Evolutionary conservation across 2,888 invertebrate species (phyloP).

Genomic region (Ephialtes manifestator): DNA sequence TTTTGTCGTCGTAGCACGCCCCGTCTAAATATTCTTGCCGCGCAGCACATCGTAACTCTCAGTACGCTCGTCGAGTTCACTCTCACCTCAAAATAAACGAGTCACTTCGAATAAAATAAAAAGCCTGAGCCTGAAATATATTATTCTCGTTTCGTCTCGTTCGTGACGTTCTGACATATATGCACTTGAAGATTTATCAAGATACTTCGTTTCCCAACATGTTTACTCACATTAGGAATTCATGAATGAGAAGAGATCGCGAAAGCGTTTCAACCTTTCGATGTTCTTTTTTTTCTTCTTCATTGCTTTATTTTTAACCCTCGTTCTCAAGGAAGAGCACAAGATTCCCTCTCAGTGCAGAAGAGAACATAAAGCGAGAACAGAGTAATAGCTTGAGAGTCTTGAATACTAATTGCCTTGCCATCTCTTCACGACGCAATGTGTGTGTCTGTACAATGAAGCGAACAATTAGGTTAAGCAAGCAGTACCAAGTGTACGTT

Average conservation of each 20-base stretch:
- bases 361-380: constrained; percentile 2
- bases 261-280: constrained; percentile 17
- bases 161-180: constrained; percentile 17
- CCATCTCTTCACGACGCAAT: background rate
- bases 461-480: constrained; percentile 59
- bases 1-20: constrained; percentile 71
- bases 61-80: constrained; percentile 34
- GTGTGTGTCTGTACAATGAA: constrained; percentile 35
- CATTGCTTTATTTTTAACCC: constrained; percentile 17
- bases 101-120: constrained; percentile 38
- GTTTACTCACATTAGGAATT: constrained; percentile 31
- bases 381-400: constrained; percentile 38
- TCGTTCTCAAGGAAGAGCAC: background rate
- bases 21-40: constrained; percentile 69
- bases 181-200: constrained; percentile 52
- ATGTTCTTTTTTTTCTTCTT: constrained; percentile 32
- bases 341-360: background rate
- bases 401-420: constrained; percentile 60
- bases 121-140: constrained; percentile 39
- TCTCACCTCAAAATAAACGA: constrained; percentile 24
- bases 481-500: constrained; percentile 44
- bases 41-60: constrained; percentile 42
- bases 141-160: constrained; percentile 60
- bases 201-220: background rate
- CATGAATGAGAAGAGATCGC: constrained; percentile 26